Evolutionary conservation across 1,140 invertebrate species (phyloP).

Genomic region (Phenacoccus solenopsis): DNA sequence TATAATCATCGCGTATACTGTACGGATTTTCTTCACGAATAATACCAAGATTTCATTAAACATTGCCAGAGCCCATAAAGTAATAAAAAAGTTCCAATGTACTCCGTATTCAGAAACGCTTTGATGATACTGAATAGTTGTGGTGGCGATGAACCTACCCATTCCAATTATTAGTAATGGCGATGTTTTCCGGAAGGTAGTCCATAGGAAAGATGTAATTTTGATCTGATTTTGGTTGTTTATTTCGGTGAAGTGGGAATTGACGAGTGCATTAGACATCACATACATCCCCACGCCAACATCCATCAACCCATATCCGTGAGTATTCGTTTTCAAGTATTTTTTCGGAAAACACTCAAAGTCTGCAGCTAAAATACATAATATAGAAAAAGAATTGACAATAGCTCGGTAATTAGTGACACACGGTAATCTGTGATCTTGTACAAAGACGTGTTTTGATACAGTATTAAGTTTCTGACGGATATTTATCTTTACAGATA

Average conservation of each 20-base stretch:
- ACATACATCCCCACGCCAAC: conserved; percentile 83
- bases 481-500: neutral
- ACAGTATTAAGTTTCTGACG: neutral
- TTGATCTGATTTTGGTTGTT: conserved; percentile 5
- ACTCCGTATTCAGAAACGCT: conserved; percentile 84
- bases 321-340: conserved; percentile 75
- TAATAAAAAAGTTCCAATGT: conserved; percentile 97
- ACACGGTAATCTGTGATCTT: conserved; percentile 31
- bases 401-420: conserved; percentile 54
- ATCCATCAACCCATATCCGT: conserved; percentile 88
- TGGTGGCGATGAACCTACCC: conserved; percentile 47
- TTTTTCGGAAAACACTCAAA: conserved; percentile 71
- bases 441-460: neutral
- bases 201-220: neutral
- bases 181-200: conserved; percentile 25
- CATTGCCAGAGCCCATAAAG: conserved; percentile 69
- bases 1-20: conserved; percentile 38
- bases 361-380: conserved; percentile 86
- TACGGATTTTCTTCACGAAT: conserved; percentile 34
- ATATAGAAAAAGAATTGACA: conserved; percentile 58
- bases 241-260: conserved; percentile 44
- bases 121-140: conserved; percentile 63
- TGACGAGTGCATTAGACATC: conserved; percentile 61
- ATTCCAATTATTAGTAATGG: conserved; percentile 58
- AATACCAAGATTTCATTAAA: conserved; percentile 45